Base-by-base conservation (phyloP, 1,140 invertebrate species). In the Drosophila rufa region DNA sequence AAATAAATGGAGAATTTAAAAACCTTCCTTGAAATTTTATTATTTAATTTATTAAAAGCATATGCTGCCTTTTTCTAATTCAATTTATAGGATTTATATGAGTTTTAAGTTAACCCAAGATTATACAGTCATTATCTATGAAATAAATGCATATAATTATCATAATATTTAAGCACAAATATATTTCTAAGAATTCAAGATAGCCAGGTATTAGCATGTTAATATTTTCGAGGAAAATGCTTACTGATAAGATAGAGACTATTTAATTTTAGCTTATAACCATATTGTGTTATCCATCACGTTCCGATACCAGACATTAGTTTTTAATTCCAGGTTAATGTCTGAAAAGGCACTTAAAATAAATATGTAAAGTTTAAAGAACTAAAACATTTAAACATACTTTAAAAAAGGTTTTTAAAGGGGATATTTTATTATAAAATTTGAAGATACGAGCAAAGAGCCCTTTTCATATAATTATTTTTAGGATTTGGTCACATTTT, bases 221-320 rank as follows among this genome's bases (percentile, higher is more conserved):
- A 14, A 40, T 40, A 14, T 42, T 19, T 22, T n/a, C 14, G 17
- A 22, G 4, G 51, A 53, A 19, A 53, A 36, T 36, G 11, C 7
- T 53, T 36, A 3, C 33, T 53, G 51, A 53, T 53, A 22, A 53
- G 51, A 53, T 53, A 53, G 0, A 19, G 6, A 36, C 50, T 53
- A 36, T 36, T 53, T 19, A 36, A 8, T 22, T 53, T 19, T 53
- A 22, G 51, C 19, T 36, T 36, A 53, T 17, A 53, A 53, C 12
- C 14, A 36, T 8, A 15, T 19, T 8, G 17, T 36, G 30, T 22
- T 53, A 53, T 53, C 51, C 50, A 53, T 53, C 51, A 53, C 30
- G 33, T 53, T 53, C 30, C 36, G 30, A 53, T 53, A 38, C 19
- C 30, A 38, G 36, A 36, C 30, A 12, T 56, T 25, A 7, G 38